Evolutionary conservation across 2,113 vertebrate genomes (phyloP).

Genomic region (Gobius niger): DNA sequence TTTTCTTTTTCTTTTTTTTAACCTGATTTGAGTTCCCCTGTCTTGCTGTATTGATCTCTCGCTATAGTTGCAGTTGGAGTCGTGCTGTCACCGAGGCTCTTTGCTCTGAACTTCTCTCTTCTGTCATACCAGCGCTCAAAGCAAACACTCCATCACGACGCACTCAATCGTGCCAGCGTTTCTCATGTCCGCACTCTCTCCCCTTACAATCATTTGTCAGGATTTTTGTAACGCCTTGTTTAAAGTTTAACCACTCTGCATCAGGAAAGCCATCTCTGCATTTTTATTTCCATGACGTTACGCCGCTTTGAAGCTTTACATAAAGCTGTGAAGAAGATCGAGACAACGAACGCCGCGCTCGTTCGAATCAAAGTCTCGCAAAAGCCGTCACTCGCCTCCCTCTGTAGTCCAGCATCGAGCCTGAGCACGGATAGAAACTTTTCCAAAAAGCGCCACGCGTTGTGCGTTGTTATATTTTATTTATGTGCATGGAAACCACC

Average conservation of each 20-base stretch:
- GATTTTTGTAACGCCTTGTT: slow-evolving; percentile 49
- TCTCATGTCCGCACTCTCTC: slow-evolving; percentile 39
- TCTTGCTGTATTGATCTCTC: slow-evolving; percentile 51
- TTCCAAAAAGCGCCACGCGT: slow-evolving; percentile 19
- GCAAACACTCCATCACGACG: slow-evolving; percentile 42
- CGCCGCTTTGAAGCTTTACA: slow-evolving; percentile 65
- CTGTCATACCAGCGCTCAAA: slow-evolving; percentile 51
- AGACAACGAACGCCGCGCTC: slow-evolving; percentile 18
- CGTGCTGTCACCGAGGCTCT: slow-evolving; percentile 33
- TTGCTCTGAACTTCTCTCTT: slow-evolving; percentile 30
- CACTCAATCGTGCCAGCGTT: slow-evolving; percentile 23
- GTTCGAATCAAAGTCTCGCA: slow-evolving; percentile 55
- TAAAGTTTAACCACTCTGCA: slow-evolving; percentile 63
- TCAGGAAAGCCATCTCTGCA: slow-evolving; percentile 38
- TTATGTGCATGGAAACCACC: slow-evolving; percentile 55
- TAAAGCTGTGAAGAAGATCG: slow-evolving; percentile 42
- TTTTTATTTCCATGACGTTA: slow-evolving; percentile 68
- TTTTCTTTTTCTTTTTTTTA: no score
- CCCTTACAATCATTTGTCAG: slow-evolving; percentile 51
- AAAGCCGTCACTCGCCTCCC: slow-evolving; percentile 39
- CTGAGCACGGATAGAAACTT: slow-evolving; percentile 15
- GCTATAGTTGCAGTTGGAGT: slow-evolving; percentile 45
- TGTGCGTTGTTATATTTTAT: slow-evolving; percentile 65
- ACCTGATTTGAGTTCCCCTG: background rate
- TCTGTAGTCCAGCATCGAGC: slow-evolving; percentile 45